Conservation (phyloP, 2,797 vertebrate species). For the Alcedo atthis region DNA sequence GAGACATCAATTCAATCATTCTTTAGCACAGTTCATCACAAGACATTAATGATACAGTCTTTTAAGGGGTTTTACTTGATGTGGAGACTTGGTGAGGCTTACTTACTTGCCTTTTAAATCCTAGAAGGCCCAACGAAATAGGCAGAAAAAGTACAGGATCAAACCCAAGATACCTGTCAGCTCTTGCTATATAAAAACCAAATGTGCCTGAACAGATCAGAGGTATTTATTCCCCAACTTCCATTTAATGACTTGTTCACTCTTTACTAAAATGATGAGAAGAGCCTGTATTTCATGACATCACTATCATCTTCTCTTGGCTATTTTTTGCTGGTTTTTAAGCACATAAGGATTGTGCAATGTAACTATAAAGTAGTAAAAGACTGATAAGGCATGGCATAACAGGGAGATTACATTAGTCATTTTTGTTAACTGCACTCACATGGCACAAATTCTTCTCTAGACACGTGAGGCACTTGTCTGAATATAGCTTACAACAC, state of each 20-base stretch:
- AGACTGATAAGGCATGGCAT: not conserved
- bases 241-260: not conserved
- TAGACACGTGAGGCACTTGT: not conserved
- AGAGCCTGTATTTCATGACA: not conserved
- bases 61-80: not conserved
- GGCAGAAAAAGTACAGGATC: not conserved
- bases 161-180: not conserved
- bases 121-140: not conserved
- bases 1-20: slow-evolving; percentile 42
- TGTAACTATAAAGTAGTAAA: not conserved
- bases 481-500: not conserved
- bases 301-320: not conserved
- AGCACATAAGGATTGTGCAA: not conserved
- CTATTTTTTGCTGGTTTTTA: not conserved
- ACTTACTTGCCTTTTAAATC: not conserved
- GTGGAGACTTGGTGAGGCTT: not conserved
- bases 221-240: not conserved
- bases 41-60: not conserved
- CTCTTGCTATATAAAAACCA: not conserved
- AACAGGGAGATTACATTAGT: not conserved
- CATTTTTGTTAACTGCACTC: not conserved
- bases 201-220: not conserved
- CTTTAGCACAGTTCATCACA: not conserved
- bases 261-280: not conserved
- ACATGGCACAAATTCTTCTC: not conserved